Percentiles rank a stretch among this genome's conserved stretches.
These are phyloP conservation scores for Limanda limanda DNA, from an alignment of 2,113 vertebrate genomes.

Conservation along the genomic window DNA sequence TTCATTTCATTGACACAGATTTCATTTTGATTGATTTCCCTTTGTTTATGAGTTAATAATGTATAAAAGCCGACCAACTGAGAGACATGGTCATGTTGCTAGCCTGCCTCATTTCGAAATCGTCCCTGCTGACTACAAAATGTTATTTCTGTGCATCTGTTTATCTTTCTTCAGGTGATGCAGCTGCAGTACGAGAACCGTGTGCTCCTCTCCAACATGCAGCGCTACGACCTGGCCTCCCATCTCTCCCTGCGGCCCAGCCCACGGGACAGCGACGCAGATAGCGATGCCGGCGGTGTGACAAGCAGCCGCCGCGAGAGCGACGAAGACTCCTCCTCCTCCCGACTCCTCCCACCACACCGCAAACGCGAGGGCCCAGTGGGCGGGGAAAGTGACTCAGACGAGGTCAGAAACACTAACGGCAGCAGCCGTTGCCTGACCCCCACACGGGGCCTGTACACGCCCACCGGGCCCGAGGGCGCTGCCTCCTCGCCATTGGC, in stretches of 20 bases:
- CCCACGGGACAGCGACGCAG: slow-evolving; percentile 91
- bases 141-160: neutral
- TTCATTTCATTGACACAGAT: too few relatives aligned
- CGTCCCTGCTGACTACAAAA: neutral
- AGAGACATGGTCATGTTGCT: too few relatives aligned
- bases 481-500: slow-evolving; percentile 84
- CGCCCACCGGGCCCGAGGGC: slow-evolving; percentile 83
- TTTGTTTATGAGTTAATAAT: too few relatives aligned
- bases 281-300: slow-evolving; percentile 88
- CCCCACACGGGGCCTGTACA: slow-evolving; percentile 88
- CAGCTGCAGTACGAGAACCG: slow-evolving; percentile 98
- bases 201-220: slow-evolving; percentile 96
- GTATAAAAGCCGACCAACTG: too few relatives aligned
- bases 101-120: too few relatives aligned
- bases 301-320: slow-evolving; percentile 89
- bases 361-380: slow-evolving; percentile 96
- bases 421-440: slow-evolving; percentile 88
- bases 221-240: slow-evolving; percentile 93
- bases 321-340: slow-evolving; percentile 87
- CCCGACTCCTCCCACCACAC: slow-evolving; percentile 90
- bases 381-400: slow-evolving; percentile 94
- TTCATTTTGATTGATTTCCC: too few relatives aligned
- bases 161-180: slow-evolving; percentile 85
- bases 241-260: slow-evolving; percentile 90
- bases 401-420: slow-evolving; percentile 88